Evolutionary conservation across 2,888 invertebrate genomes (phyloP).

Genomic region (Sthenelais limicola): DNA sequence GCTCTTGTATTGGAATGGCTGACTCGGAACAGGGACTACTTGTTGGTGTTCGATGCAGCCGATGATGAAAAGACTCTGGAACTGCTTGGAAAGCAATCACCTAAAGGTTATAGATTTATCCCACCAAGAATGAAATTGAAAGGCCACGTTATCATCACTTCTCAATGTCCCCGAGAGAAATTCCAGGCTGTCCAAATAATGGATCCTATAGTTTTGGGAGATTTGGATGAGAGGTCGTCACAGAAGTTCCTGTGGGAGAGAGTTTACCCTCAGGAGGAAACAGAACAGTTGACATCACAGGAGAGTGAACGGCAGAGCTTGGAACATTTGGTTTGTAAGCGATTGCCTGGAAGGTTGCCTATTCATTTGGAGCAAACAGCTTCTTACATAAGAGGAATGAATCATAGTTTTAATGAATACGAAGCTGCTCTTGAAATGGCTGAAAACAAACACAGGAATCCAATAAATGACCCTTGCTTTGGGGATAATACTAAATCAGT

Average conservation of each 20-base stretch:
- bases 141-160: conserved; percentile 20
- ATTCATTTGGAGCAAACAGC: conserved; percentile 26
- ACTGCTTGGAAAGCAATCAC: conserved; percentile 10
- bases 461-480: neutral
- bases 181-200: neutral
- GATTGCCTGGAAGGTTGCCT: conserved; percentile 6
- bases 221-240: neutral
- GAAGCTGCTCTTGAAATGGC: neutral
- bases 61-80: neutral
- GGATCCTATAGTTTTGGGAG: neutral
- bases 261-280: neutral
- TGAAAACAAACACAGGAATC: neutral
- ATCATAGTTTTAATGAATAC: neutral
- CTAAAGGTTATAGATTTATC: neutral
- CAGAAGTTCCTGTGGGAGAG: neutral
- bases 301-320: neutral
- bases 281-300: neutral
- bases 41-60: conserved; percentile 23
- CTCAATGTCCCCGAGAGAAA: neutral
- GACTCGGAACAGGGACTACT: neutral
- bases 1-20: neutral
- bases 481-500: conserved; percentile 17
- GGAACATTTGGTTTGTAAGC: neutral
- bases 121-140: neutral
- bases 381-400: conserved; percentile 9